Evolutionary conservation across 1,140 invertebrate genomes (phyloP), one percentile per base, ranked within the genome.

Genomic region (Trialeurodes vaporariorum): DNA sequence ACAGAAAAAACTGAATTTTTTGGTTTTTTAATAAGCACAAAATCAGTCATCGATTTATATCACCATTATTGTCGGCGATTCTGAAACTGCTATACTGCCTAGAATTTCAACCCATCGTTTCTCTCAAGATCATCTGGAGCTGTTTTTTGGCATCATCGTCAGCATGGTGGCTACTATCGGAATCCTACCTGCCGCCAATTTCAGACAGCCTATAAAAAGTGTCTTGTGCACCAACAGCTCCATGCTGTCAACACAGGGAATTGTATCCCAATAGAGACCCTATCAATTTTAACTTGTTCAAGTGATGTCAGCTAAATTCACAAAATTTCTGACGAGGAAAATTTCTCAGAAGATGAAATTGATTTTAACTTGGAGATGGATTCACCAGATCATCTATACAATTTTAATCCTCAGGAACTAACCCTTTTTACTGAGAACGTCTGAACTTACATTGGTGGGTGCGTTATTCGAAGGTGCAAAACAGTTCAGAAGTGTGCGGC

Each of bases 71-170:
- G n/a, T n/a, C n/a, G n/a, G n/a, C n/a, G n/a, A n/a, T 49, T 49
- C 34, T 5, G 17, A 49, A 49, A 49, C 34, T 49, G 17, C 34
- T 9, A 9, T 49, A 17, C 34, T 49, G 34, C 17, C 5, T 5
- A 49, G 34, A 49, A 49, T 49, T 17, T 17, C 34, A 49, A 49
- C 34, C 34, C 17, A 49, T 49, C 17, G 5, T 17, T 49, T 49
- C 17, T 9, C 5, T 49, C 34, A 49, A 64, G 63, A 64, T 64
- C 63, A 64, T 40, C 17, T 64, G 13, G 63, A 64, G 27, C 13
- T 64, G 1, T 64, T 64, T 64, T 64, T 64, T 64, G 63, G 27
- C 23, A 34, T 17, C n/a, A 40, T 64, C 1, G 63, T 17, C 40
- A 26, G 24, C 63, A 64, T 11, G 63, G 63, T 64, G 63, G 27